These are phyloP conservation scores for Papilio polytes DNA, from an alignment of 1,140 invertebrate species.

Conservation along the genomic window DNA sequence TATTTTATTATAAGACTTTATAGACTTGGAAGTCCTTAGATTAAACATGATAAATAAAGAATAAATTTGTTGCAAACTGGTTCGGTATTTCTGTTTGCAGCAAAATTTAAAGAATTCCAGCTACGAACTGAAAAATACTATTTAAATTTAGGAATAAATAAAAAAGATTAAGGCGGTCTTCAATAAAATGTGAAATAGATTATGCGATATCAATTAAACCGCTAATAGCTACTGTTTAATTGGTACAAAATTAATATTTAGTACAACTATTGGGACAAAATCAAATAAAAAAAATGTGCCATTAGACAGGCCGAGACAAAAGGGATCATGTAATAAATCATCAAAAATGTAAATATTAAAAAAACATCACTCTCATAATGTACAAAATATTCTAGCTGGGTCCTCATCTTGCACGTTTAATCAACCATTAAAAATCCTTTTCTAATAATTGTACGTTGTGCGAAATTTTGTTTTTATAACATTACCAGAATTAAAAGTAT, in stretches of 20 bases:
- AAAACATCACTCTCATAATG: background rate
- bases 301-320: background rate
- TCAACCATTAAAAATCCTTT: background rate
- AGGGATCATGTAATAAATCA: background rate
- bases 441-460: background rate
- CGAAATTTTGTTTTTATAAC: background rate
- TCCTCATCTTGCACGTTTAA: background rate
- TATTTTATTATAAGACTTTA: background rate
- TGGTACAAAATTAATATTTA: constrained; percentile 2
- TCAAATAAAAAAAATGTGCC: background rate
- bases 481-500: constrained; percentile 21
- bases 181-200: background rate
- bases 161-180: background rate
- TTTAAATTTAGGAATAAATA: background rate
- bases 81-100: background rate
- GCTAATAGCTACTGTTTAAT: background rate
- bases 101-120: background rate
- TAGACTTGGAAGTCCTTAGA: background rate
- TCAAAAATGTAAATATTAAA: constrained; percentile 7
- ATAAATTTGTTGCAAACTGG: background rate
- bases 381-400: background rate
- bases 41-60: background rate
- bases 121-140: background rate
- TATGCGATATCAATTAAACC: background rate
- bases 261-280: background rate